Percentiles rank a stretch among this genome's conserved stretches.
phyloP scores from a whole-genome alignment of 1,140 invertebrate genomes.

The Ooceraea biroi region DNA sequence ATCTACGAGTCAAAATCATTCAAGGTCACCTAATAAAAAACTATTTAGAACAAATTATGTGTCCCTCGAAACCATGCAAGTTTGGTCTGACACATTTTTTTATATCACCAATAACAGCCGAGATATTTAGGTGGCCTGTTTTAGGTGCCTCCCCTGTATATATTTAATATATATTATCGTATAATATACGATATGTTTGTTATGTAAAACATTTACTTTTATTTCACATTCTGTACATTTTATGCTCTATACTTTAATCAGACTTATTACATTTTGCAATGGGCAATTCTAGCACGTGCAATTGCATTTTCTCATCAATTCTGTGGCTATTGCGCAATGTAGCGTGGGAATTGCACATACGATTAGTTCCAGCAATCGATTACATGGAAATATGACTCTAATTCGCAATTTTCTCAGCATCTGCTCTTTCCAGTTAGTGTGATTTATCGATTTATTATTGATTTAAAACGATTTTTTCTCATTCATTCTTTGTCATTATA shows the following conservation, averaged over 20 bases:
- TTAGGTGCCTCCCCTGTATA: no score
- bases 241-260: neutral
- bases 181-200: no score
- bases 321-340: neutral
- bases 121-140: no score
- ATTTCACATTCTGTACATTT: neutral
- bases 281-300: neutral
- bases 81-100: no score
- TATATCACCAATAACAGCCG: no score
- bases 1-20: no score
- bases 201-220: no score
- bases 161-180: no score
- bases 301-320: neutral
- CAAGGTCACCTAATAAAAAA: no score
- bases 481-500: neutral
- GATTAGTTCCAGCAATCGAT: constrained; percentile 29
- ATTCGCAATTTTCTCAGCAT: neutral
- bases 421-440: neutral
- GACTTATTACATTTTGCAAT: neutral
- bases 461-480: neutral
- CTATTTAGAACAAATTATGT: no score
- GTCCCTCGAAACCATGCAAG: no score
- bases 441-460: neutral
- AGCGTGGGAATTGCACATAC: neutral
- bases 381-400: neutral